Conservation (phyloP, 1,140 invertebrate genomes). For the Drosophila nikananu region DNA sequence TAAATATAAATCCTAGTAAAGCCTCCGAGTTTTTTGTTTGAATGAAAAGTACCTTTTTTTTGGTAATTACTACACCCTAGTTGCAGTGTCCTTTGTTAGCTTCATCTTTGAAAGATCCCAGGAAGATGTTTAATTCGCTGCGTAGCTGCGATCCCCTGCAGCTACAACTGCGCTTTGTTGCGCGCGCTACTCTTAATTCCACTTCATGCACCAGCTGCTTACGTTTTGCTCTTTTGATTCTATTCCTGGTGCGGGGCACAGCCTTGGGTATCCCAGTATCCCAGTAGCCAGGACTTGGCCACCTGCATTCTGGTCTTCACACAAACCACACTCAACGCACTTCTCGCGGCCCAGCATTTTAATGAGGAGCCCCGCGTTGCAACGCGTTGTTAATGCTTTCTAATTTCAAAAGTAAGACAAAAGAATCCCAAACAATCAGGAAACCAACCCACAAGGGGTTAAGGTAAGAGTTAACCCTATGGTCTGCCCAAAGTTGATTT, state of each 20-base stretch:
- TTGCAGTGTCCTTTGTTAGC: background rate
- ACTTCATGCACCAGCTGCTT: slow-evolving; percentile 45
- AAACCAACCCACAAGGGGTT: slow-evolving; percentile 9
- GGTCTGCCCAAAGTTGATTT: slow-evolving; percentile 17
- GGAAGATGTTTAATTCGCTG: slow-evolving; percentile 29
- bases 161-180: slow-evolving; percentile 27
- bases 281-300: background rate
- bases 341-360: slow-evolving; percentile 31
- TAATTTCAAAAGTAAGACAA: slow-evolving; percentile 46
- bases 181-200: slow-evolving; percentile 41
- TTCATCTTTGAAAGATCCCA: background rate
- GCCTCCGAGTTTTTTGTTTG: background rate
- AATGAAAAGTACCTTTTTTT: background rate
- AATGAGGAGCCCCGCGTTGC: slow-evolving; percentile 45
- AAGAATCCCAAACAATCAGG: slow-evolving; percentile 12
- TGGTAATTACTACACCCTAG: no score
- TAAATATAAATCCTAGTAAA: no score
- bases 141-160: slow-evolving; percentile 26
- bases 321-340: background rate
- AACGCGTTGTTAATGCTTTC: slow-evolving; percentile 44
- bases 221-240: slow-evolving; percentile 33
- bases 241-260: slow-evolving; percentile 18
- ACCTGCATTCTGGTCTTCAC: slow-evolving; percentile 1
- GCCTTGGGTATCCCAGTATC: slow-evolving; percentile 7
- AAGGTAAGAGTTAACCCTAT: slow-evolving; percentile 9